These are phyloP conservation scores for Eunapius fragilis DNA, from an alignment of 37 sponge, comb jelly and placozoan species.

Conservation along the genomic window DNA sequence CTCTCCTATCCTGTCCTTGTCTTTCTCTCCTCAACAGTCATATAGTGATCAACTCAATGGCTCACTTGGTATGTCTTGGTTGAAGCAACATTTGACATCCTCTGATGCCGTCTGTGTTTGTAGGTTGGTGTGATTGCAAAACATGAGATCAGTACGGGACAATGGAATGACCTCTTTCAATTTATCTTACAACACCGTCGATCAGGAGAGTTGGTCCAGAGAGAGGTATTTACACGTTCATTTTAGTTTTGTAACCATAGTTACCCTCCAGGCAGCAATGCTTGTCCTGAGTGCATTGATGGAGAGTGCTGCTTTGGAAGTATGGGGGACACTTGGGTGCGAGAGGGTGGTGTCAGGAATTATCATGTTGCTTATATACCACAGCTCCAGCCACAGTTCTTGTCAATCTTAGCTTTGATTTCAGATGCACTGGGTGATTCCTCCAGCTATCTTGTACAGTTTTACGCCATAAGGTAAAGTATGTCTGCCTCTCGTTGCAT, in stretches of 20 bases:
- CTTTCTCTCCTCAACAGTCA: constrained; percentile 22
- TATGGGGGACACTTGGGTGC: constrained; percentile 17
- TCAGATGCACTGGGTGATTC: constrained; percentile 62
- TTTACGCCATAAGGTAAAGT: constrained; percentile 78
- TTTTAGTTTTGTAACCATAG: background rate
- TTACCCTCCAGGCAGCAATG: constrained; percentile 59
- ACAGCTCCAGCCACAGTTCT: constrained; percentile 73
- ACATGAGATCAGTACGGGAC: constrained; percentile 54
- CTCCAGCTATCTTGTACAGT: constrained; percentile 55
- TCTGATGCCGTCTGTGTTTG: background rate
- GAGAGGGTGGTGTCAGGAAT: background rate
- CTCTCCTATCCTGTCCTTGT: background rate
- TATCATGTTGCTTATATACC: background rate
- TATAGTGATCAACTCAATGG: constrained; percentile 54
- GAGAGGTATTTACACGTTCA: constrained; percentile 52
- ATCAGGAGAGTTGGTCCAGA: constrained; percentile 50
- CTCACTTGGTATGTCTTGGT: constrained; percentile 57
- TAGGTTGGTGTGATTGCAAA: constrained; percentile 78
- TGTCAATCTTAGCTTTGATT: constrained; percentile 55
- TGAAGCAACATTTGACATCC: background rate
- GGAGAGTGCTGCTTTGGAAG: constrained; percentile 59
- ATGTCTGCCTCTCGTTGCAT: background rate
- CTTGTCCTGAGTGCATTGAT: constrained; percentile 58
- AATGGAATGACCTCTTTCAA: constrained; percentile 70
- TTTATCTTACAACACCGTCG: constrained; percentile 59